Percentiles rank a stretch among this genome's conserved stretches.
These are phyloP conservation scores for Drepanosiphum platanoidis DNA, from an alignment of 2,888 invertebrate genomes.

Conservation along the genomic window DNA sequence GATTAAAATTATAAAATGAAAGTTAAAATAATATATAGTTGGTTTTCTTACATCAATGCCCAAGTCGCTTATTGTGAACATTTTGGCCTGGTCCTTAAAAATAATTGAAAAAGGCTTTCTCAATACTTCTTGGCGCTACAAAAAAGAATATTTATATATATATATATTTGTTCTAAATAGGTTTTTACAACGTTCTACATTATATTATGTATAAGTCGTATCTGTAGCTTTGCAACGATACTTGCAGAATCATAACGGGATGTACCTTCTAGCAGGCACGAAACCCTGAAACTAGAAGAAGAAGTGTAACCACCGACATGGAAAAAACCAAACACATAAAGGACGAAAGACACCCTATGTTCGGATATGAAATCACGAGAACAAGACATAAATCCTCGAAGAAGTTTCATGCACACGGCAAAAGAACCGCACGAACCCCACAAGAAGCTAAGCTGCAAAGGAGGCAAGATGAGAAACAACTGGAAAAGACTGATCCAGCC, in stretches of 20 bases:
- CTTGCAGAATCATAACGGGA: neutral
- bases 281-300: constrained; percentile 47
- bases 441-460: constrained; percentile 24
- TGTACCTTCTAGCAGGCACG: constrained; percentile 54
- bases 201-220: too few species aligned
- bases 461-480: constrained; percentile 37
- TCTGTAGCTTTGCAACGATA: constrained; percentile 37
- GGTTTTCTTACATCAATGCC: too few species aligned
- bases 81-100: too few species aligned
- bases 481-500: constrained; percentile 26
- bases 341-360: constrained; percentile 32
- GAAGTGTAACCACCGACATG: constrained; percentile 45
- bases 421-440: constrained; percentile 17
- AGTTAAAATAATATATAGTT: too few species aligned
- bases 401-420: constrained; percentile 35
- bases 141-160: too few species aligned
- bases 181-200: too few species aligned
- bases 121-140: too few species aligned
- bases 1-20: too few species aligned
- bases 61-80: too few species aligned
- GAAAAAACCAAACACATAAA: constrained; percentile 47
- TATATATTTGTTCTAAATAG: too few species aligned
- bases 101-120: too few species aligned
- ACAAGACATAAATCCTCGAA: constrained; percentile 44
- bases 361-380: neutral